Conservation (phyloP, 2,888 invertebrate species). For the Callyntrura guangdongensis region DNA sequence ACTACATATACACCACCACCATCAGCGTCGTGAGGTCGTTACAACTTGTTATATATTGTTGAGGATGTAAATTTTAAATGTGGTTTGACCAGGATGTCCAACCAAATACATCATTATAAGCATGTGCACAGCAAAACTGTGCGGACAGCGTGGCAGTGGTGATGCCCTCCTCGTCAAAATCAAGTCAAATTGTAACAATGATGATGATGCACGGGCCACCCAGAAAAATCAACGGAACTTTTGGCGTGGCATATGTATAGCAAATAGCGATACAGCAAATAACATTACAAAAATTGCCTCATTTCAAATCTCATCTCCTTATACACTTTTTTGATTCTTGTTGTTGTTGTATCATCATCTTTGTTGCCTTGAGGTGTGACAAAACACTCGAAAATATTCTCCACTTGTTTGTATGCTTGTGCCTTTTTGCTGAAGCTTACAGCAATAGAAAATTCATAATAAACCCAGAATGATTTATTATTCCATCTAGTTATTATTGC, state of each 20-base stretch:
- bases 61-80: neutral
- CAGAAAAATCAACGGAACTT: constrained; percentile 59
- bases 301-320: neutral
- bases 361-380: constrained; percentile 71
- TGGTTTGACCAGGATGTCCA: constrained; percentile 54
- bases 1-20: neutral
- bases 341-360: neutral
- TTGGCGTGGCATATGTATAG: constrained; percentile 49
- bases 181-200: constrained; percentile 46
- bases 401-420: constrained; percentile 42
- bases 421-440: constrained; percentile 2
- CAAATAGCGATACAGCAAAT: no score
- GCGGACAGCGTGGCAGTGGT: neutral
- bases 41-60: neutral
- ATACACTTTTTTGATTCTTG: neutral
- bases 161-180: constrained; percentile 50
- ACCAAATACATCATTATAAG: neutral
- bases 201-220: constrained; percentile 71
- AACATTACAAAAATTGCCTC: constrained; percentile 41
- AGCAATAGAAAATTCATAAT: constrained; percentile 46
- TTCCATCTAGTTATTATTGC: constrained; percentile 14
- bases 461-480: constrained; percentile 56
- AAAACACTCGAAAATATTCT: constrained; percentile 50
- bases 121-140: neutral
- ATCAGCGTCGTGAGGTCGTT: neutral